A percentile compares a stretch with the other conserved stretches of the same genome.
Evolutionary conservation across 2,113 vertebrate genomes (phyloP).

Genomic region (Hippocampus guttulatus): DNA sequence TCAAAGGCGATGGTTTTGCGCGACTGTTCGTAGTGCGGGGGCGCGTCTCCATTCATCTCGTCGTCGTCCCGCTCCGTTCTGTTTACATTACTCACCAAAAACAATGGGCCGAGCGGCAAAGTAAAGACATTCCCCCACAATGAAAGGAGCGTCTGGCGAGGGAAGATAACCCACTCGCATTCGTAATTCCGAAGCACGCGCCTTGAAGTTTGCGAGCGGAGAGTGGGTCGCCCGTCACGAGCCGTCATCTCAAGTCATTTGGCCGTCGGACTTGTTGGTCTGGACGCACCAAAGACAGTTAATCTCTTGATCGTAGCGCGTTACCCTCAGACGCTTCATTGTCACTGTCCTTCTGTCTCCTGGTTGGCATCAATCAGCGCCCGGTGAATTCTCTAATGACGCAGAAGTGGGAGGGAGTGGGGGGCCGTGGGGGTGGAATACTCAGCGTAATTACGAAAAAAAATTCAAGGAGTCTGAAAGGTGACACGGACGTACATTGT

Average conservation of each 20-base stretch:
- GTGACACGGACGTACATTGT: slow-evolving; percentile 57
- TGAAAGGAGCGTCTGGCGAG: slow-evolving; percentile 38
- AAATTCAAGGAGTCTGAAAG: slow-evolving; percentile 72
- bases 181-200: slow-evolving; percentile 41
- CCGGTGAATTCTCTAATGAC: slow-evolving; percentile 76
- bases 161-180: slow-evolving; percentile 58
- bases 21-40: not conserved
- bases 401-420: slow-evolving; percentile 43
- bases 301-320: slow-evolving; percentile 46
- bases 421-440: slow-evolving; percentile 40
- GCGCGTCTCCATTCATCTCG: slow-evolving; percentile 29
- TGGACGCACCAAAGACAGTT: slow-evolving; percentile 55
- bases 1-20: slow-evolving; percentile 4
- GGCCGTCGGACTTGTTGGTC: slow-evolving; percentile 52
- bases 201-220: slow-evolving; percentile 53
- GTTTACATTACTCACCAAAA: slow-evolving; percentile 52
- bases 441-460: slow-evolving; percentile 73
- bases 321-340: slow-evolving; percentile 39
- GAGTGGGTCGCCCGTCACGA: slow-evolving; percentile 58
- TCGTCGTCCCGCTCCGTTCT: slow-evolving; percentile 30
- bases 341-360: slow-evolving; percentile 67
- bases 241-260: slow-evolving; percentile 57
- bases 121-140: slow-evolving; percentile 43
- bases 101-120: slow-evolving; percentile 52
- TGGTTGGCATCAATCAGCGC: slow-evolving; percentile 70